Evolutionary conservation across 2,113 vertebrate species (phyloP), one percentile per base, ranked within the genome.

Genomic region (Cephalopholis sonnerati): DNA sequence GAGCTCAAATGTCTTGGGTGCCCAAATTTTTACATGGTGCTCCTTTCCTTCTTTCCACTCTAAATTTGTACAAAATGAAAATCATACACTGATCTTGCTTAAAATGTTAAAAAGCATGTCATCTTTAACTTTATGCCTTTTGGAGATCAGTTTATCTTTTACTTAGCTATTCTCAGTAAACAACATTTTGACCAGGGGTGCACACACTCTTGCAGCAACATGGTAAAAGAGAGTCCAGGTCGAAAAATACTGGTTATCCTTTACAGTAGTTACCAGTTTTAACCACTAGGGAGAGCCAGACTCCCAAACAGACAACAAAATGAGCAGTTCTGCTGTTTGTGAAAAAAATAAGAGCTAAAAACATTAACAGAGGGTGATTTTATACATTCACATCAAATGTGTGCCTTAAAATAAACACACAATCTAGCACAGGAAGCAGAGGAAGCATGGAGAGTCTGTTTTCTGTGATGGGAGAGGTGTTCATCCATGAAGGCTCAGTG

Each of bases 401-500:
- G 86, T 85, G 77, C 29, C 41, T 41, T 66, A 24, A 65, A 44
- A 53, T 41, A 78, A 58, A 18, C 32, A 71, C 46, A 70, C 16
- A 59, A 29, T 32, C 44, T 48, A 53, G 48, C 27, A 41, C 36
- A 17, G 39, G 55, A 70, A 79, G 74, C 25, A 50, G 17, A 41
- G 62, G 51, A 41, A 64, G 79, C 20, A 3, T 22, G 2, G 9
- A 54, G 25, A 29, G 62, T 75, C 67, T 11, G 3, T 64, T n/a
- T 46, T 80, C 68, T 82, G 65, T 71, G 81, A 71, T 58, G 61
- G 17, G 48, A 57, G 9, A 12, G 24, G 81, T 82, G 74, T 80
- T 76, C 61, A 54, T 85, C 59, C 22, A 11, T 0, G 16, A 77
- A 85, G 86, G 75, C 57, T 93, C 90, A 91, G 92, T 93, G 92